A percentile compares a stretch with the other conserved stretches of the same genome.
phyloP scores from a whole-genome alignment of 2,888 invertebrate species.

The Deilephila elpenor region DNA sequence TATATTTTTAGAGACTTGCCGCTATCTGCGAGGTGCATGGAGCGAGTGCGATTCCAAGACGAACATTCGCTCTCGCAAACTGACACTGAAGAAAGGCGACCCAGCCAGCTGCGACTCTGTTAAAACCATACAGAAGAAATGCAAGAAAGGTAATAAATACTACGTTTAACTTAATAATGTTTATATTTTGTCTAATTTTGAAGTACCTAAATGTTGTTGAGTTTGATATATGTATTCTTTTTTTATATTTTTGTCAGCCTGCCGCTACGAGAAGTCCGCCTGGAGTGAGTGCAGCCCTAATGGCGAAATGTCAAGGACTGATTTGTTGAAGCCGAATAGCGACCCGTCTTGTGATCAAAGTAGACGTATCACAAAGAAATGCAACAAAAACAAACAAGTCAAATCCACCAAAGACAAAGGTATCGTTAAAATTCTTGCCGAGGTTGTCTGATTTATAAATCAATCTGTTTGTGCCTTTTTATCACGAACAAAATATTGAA shows the following conservation, averaged over 20 bases:
- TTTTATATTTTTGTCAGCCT: slow-evolving; percentile 81
- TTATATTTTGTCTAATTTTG: too few relatives aligned
- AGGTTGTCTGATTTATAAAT: neutral
- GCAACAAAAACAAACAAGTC: slow-evolving; percentile 89
- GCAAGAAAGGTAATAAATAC: slow-evolving; percentile 90
- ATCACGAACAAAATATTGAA: neutral
- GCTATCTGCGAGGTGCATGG: slow-evolving; percentile 95
- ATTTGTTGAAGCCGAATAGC: slow-evolving; percentile 92
- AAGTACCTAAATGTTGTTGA: too few relatives aligned
- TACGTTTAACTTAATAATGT: neutral
- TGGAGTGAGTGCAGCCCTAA: slow-evolving; percentile 93
- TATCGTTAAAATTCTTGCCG: slow-evolving; percentile 39
- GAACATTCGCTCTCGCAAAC: slow-evolving; percentile 91
- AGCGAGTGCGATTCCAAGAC: slow-evolving; percentile 94
- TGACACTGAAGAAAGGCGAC: slow-evolving; percentile 94
- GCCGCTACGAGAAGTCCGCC: slow-evolving; percentile 94
- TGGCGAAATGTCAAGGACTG: slow-evolving; percentile 92
- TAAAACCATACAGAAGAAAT: slow-evolving; percentile 95
- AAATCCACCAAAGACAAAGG: slow-evolving; percentile 87
- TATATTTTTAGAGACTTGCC: slow-evolving; percentile 87
- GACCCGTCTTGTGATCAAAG: slow-evolving; percentile 93
- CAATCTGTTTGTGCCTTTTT: neutral
- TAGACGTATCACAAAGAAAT: slow-evolving; percentile 93
- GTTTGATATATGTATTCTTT: too few relatives aligned
- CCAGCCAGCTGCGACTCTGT: slow-evolving; percentile 90